Percentiles rank a stretch among this genome's conserved stretches.
Conservation (phyloP, 2,888 invertebrate genomes). For the Congeria kusceri region DNA sequence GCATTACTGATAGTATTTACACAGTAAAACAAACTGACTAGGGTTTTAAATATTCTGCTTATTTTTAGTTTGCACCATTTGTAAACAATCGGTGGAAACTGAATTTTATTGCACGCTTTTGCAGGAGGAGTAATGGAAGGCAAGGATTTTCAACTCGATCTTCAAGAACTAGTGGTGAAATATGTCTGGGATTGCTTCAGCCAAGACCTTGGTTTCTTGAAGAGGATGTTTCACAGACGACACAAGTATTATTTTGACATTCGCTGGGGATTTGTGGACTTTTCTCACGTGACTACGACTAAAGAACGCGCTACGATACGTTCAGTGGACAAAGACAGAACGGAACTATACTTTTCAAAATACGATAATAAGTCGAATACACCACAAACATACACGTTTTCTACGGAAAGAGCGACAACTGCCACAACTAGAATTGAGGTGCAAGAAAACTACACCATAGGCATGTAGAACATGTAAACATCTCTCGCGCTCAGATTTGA, state of each 20-base stretch:
- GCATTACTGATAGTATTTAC: too few relatives aligned
- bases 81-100: too few relatives aligned
- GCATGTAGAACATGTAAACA: not conserved
- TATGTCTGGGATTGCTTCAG: slow-evolving; percentile 63
- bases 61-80: too few relatives aligned
- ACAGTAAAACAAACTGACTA: too few relatives aligned
- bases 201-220: slow-evolving; percentile 39
- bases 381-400: slow-evolving; percentile 64
- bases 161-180: slow-evolving; percentile 59
- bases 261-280: slow-evolving; percentile 67
- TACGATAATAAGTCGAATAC: slow-evolving; percentile 64
- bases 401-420: slow-evolving; percentile 59
- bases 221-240: slow-evolving; percentile 43
- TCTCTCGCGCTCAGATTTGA: too few relatives aligned
- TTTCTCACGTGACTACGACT: slow-evolving; percentile 62
- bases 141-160: slow-evolving; percentile 46
- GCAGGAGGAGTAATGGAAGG: not conserved
- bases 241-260: slow-evolving; percentile 64
- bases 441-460: slow-evolving; percentile 65
- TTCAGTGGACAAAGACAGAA: slow-evolving; percentile 32
- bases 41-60: too few relatives aligned
- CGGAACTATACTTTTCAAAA: slow-evolving; percentile 62
- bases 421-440: slow-evolving; percentile 62
- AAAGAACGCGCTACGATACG: slow-evolving; percentile 7
- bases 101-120: too few relatives aligned